A percentile compares a stretch with the other conserved stretches of the same genome.
Evolutionary conservation across 2,888 invertebrate genomes (phyloP).

Genomic region (Dryomyza anilis): DNA sequence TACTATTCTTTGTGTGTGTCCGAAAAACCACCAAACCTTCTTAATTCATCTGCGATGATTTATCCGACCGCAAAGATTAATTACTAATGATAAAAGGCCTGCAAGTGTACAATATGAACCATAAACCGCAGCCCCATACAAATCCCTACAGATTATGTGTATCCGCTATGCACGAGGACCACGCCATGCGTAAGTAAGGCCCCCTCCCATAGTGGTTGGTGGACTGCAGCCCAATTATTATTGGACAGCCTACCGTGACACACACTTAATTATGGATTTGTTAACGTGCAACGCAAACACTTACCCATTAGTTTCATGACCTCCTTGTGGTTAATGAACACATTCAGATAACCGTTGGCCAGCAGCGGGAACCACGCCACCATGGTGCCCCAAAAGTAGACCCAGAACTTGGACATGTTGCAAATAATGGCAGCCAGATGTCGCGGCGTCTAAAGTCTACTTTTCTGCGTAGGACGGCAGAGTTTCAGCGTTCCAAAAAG

Average conservation of each 20-base stretch:
- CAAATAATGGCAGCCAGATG: background rate
- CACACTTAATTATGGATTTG: no score
- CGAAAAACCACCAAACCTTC: no score
- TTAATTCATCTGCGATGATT: no score
- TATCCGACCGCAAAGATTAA: no score
- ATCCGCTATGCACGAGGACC: slow-evolving; percentile 9
- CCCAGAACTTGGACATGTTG: slow-evolving; percentile 45
- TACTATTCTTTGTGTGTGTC: no score
- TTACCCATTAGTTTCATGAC: slow-evolving; percentile 81
- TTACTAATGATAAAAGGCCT: no score
- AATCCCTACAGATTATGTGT: background rate
- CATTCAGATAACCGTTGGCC: slow-evolving; percentile 75
- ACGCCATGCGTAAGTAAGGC: no score
- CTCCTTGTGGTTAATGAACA: slow-evolving; percentile 80
- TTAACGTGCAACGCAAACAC: slow-evolving; percentile 50
- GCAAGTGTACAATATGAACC: no score
- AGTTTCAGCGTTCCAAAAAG: background rate
- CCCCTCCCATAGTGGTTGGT: no score
- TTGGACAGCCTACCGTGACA: no score
- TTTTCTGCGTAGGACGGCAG: background rate
- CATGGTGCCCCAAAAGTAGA: slow-evolving; percentile 47
- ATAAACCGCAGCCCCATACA: background rate
- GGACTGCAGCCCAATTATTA: no score
- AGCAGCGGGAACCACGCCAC: slow-evolving; percentile 53
- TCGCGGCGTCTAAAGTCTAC: slow-evolving; percentile 1